Base-by-base conservation (phyloP, 2,888 invertebrate genomes). In the Isotomurus palustris region DNA sequence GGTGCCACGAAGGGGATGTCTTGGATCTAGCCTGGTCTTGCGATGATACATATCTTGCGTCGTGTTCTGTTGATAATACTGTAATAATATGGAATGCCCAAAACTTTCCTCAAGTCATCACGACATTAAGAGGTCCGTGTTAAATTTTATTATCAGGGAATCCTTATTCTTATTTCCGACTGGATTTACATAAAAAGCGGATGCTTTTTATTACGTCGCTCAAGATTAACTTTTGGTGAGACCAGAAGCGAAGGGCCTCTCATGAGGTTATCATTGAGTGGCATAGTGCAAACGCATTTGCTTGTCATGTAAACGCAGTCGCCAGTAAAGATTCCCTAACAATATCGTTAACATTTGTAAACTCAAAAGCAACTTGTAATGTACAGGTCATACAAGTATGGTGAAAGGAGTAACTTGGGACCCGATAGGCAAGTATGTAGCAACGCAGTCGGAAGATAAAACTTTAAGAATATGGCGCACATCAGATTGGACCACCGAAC, bases 401-500 rank as follows among this genome's bases (percentile, higher is more conserved):
- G 96, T 97, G 2, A 96, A 97, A 78, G 99, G 99, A 6, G 88
- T 99, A 1, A 87, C 94, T 3, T 99, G 97, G 96, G 99, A 99
- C 78, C 99, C 99, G 2, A 89, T 94, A 44, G 97, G 97, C 0
- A 94, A 94, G 76, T 97, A 93, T 75, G 77, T 99, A 58, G 95
- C 97, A 0, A 91, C 94, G 32, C 96, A 97, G 76, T 92, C 94
- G 0, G 96, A 96, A 76, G 97, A 97, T 75, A 91, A 91, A 72
- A 89, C 91, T 17, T 77, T 99, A 22, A 81, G 91, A 72, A 86
- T 99, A 21, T 99, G 99, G 99, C 84, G 92, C 71, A 96, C 96
- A 0, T 83, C 85, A 1, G 95, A 96, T 74, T 99, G 99, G 99
- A 82, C 86, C 3, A 85, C 88, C 71, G 91, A 92, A 72, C 84